phyloP scores from a whole-genome alignment of 2,797 vertebrate species.

The Alectoris magna region DNA sequence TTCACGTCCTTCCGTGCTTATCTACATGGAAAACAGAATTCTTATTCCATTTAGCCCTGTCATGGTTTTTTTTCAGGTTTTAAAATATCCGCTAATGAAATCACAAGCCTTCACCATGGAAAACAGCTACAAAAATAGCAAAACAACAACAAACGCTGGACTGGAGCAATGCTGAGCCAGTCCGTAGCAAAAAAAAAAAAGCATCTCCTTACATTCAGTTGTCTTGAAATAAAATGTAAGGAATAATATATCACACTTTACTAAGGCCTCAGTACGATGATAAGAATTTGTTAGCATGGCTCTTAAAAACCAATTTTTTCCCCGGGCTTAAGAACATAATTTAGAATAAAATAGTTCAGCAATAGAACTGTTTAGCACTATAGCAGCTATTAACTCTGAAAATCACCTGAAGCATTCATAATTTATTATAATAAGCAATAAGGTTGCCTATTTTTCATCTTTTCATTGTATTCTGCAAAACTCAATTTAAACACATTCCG shows the following conservation, averaged over 20 bases:
- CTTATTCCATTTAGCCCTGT: conserved; percentile 21
- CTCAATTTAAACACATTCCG: neutral
- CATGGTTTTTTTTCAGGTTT: neutral
- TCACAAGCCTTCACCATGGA: conserved; percentile 33
- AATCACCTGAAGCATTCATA: neutral
- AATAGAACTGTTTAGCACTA: neutral
- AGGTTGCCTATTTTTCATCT: neutral
- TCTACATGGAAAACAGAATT: conserved; percentile 30
- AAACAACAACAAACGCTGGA: neutral
- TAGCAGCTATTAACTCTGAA: neutral
- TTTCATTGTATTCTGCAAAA: neutral
- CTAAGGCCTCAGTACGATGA: neutral
- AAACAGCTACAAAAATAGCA: conserved; percentile 12
- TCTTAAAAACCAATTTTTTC: neutral
- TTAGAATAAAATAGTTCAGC: neutral
- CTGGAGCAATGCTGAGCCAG: neutral
- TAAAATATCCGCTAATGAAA: conserved; percentile 54
- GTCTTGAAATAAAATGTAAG: neutral
- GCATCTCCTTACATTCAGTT: neutral
- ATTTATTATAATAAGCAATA: neutral
- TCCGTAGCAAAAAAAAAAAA: neutral
- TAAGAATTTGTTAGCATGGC: neutral
- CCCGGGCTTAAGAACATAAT: neutral
- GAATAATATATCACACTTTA: neutral
- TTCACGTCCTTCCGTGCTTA: conserved; percentile 24